Evolutionary conservation across 1,140 invertebrate genomes (phyloP), one percentile per base, ranked within the genome.

Genomic region (Dendrolimus kikuchii): DNA sequence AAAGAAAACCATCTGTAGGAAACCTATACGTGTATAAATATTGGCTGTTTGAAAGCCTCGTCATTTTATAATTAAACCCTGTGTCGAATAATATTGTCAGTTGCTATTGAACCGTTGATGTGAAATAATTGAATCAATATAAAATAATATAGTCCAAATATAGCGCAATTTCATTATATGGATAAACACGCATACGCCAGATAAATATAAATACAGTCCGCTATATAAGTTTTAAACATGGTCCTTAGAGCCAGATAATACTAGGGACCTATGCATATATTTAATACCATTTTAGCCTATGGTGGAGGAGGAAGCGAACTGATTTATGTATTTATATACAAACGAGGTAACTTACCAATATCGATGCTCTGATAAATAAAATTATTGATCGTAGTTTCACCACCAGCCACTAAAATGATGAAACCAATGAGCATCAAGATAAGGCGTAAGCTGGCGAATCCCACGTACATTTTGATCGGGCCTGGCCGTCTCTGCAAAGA

Each of bases 401-500:
- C 43, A 7, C 55, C 54, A 58, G 52, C 50, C 52, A 68, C 2
- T 2, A 50, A 37, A 7, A 51, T 9, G 5, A 65, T 10, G 49
- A 62, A 59, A 38, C 61, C 59, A 38, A 51, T 53, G 0, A 69
- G 38, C 3, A 57, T 57, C 7, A 69, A 49, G 8, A 65, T 23
- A 7, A 72, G 55, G 0, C 64, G 51, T 4, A 53, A 51, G 0
- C 53, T 59, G 5, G 69, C 66, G 36, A 69, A 66, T 4, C 58
- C 52, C 9, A 69, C 60, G 53, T 67, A 68, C 5, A 67, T 44
- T 7, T 56, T 53, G 36, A 72, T 62, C 2, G 64, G 66, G 3
- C 69, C 69, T 2, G 66, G 66, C n/a, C 60, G 60, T 60, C 61
- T 67, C 69, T 72, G 60, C 6, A 64, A 66, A 37, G 6, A 36